Evolutionary conservation across 2,113 vertebrate species (phyloP).

Genomic region (Notothenia coriiceps): DNA sequence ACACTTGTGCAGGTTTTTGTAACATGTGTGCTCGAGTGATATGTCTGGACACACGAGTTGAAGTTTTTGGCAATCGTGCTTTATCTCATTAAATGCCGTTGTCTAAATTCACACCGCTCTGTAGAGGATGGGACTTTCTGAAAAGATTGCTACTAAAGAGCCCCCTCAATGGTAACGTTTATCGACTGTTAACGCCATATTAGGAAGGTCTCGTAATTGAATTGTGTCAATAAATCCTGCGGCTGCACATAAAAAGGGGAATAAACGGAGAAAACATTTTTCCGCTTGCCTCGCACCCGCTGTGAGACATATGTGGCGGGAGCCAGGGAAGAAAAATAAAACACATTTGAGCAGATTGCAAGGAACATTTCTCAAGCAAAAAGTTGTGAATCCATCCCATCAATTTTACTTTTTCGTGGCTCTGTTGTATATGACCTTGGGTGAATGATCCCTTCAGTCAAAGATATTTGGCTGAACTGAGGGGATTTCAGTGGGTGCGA

Average conservation of each 20-base stretch:
- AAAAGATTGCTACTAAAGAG: conserved; percentile 60
- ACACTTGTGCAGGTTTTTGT: conserved; percentile 36
- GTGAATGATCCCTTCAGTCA: conserved; percentile 71
- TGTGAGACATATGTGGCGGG: conserved; percentile 67
- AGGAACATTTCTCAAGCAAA: conserved; percentile 78
- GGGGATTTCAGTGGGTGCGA: conserved; percentile 68
- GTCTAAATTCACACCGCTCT: conserved; percentile 40
- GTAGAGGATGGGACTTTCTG: conserved; percentile 37
- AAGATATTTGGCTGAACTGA: conserved; percentile 72
- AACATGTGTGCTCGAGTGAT: conserved; percentile 42
- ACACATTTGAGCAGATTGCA: conserved; percentile 68
- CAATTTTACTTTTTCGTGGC: conserved; percentile 70
- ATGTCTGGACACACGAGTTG: conserved; percentile 49
- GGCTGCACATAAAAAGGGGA: conserved; percentile 67
- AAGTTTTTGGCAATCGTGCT: conserved; percentile 16
- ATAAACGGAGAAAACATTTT: conserved; percentile 55
- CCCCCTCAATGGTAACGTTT: conserved; percentile 64
- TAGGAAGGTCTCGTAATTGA: conserved; percentile 73
- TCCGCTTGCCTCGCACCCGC: conserved; percentile 60
- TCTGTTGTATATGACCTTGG: conserved; percentile 76
- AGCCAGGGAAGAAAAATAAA: conserved; percentile 60
- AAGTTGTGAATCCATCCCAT: conserved; percentile 74
- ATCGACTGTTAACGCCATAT: conserved; percentile 70
- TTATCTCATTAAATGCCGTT: conserved; percentile 28
- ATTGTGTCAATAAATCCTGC: conserved; percentile 75